Evolutionary conservation across 2,888 invertebrate species (phyloP), one percentile per base, ranked within the genome.

Genomic region (Caenorhabditis sp.): DNA sequence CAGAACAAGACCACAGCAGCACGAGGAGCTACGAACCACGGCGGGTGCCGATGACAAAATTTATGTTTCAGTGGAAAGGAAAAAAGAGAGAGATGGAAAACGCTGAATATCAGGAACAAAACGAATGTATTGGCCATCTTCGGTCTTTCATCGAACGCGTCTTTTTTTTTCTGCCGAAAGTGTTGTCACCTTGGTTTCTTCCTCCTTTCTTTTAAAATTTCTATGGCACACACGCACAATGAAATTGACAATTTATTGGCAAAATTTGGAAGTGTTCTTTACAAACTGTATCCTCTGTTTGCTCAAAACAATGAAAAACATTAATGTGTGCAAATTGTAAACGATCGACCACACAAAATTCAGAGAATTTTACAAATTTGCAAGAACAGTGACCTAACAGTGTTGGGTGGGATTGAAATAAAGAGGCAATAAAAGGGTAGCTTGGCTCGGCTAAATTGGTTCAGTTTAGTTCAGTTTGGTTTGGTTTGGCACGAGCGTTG

Each of bases 161-260:
- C 20, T 32, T 55, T 55, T 28, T 51, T n/a, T n/a, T n/a, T n/a
- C n/a, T n/a, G 5, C 56, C 26, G 24, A 24, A 51, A 22, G 26
- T 51, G 51, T 51, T 20, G 51, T 51, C 51, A 24, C 51, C 51
- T 51, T 24, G 51, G 51, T 51, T 51, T 24, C 51, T 13, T 51
- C 24, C 32, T 32, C 32, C 32, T 32, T 32, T 9, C n/a, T n/a
- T n/a, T n/a, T n/a, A n/a, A 22, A 15, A 56, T 56, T 32, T 22
- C 28, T 56, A n/a, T 47, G 47, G 18, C 47, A 2, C 3, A 9
- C 47, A 18, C n/a, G n/a, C 47, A 47, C 47, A 47, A 47, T 47
- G 47, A 22, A 50, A 22, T 22, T 50, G 22, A 18, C 50, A 50
- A 22, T 50, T 50, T 50, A n/a, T 50, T 13, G 6, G 20, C 3